Percentiles rank a stretch among this genome's conserved stretches.
These are phyloP conservation scores for Mayetiola destructor DNA, from an alignment of 2,888 invertebrate species.

Conservation along the genomic window DNA sequence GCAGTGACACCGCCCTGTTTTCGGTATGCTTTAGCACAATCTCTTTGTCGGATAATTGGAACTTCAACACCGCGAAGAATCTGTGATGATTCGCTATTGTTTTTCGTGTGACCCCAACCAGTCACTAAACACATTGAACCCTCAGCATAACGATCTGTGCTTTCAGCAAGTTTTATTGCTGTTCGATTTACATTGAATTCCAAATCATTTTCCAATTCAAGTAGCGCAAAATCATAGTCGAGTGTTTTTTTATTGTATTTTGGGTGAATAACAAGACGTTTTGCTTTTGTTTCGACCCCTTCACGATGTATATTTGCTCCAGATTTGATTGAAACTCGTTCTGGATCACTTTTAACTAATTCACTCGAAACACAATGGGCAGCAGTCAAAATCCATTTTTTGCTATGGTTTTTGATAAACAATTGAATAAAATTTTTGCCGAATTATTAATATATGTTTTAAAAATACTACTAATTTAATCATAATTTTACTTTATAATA, in stretches of 20 bases:
- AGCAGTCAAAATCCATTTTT: too few species aligned
- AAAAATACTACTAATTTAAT: too few species aligned
- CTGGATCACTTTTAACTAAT: too few species aligned
- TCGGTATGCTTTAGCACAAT: conserved; percentile 39
- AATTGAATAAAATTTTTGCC: too few species aligned
- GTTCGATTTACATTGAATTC: conserved; percentile 35
- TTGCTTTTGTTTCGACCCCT: too few species aligned
- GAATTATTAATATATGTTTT: too few species aligned
- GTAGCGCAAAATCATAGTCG: conserved; percentile 44
- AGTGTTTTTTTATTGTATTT: conserved; percentile 37
- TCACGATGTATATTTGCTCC: too few species aligned
- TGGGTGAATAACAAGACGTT: conserved; percentile 38
- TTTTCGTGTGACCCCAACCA: conserved; percentile 25
- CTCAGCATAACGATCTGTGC: conserved; percentile 23
- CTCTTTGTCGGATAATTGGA: conserved; percentile 37
- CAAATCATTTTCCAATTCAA: conserved; percentile 39
- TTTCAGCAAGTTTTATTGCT: conserved; percentile 35
- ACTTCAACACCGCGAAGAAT: conserved; percentile 40
- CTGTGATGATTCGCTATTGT: conserved; percentile 25
- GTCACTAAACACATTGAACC: not conserved
- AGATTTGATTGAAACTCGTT: too few species aligned
- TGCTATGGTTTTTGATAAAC: too few species aligned
- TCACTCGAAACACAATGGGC: too few species aligned
- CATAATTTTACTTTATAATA: too few species aligned
- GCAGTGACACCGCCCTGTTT: conserved; percentile 36